Base-by-base conservation (phyloP, 30 jellyfish, hydroid and myxozoan species). In the Chrysaora quinquecirrha region DNA sequence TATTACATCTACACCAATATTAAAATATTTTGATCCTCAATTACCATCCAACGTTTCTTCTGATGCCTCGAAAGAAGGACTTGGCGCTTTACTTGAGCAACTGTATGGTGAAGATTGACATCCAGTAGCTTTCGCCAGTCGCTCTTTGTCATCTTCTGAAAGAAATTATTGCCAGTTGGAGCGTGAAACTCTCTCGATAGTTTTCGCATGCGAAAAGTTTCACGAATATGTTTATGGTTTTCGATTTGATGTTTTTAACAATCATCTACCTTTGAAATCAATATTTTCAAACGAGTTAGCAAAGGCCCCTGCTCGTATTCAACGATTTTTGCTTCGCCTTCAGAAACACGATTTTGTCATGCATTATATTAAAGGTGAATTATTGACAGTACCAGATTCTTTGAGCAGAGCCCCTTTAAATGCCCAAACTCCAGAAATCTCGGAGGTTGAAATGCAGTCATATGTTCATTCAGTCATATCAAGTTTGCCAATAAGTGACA, bases 121-220 rank as follows among this genome's bases (percentile, higher is more conserved):
- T 22, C 97, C 97, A 29, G 71, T 84, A 33, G 97, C 96, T 16
- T 89, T 22, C 60, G 96, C 97, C 49, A 71, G 88, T 7, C 77
- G 97, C n/a, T 38, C 96, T 24, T 74, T 88, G 34, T 68, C 62
- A n/a, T 29, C 49, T 34, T 81, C 89, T 29, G 96, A 85, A 85
- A 10, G 58, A 20, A 66, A 77, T 34, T 85, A 85, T 34, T 32
- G 81, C 78, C 48, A 43, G 60, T 65, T 68, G 1, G 94, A 78
- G 48, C 30, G 81, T 11, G 96, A 76, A 78, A 50, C 95, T 9
- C 82, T 82, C 1, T 34, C 89, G 22, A 67, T 35, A 3, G 82
- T 70, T 16, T 82, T 34, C 48, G 92, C 92, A 14, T 82, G 89
- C 70, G 89, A 82, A 34, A 82, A 71, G 49, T 64, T 79, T 68